phyloP scores from a whole-genome alignment of 2,888 invertebrate species.

The Cataglyphis livida region DNA sequence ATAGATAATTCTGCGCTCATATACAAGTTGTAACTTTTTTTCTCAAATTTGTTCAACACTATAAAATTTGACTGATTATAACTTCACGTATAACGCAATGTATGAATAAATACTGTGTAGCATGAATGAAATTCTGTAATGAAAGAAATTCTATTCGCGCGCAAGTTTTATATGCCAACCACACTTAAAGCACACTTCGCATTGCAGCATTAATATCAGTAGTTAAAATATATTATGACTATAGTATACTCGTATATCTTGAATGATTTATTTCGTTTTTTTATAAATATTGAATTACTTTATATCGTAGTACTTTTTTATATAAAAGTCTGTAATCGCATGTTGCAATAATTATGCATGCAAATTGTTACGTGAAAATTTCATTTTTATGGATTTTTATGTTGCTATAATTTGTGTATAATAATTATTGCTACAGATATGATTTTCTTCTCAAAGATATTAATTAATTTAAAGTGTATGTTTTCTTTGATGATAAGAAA shows the following conservation, averaged over 20 bases:
- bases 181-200: not conserved
- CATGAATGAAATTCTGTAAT: conserved; percentile 20
- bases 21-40: not conserved
- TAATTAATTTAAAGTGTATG: conserved; percentile 60
- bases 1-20: not conserved
- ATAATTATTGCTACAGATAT: conserved; percentile 56
- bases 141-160: conserved; percentile 4
- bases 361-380: not conserved
- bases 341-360: not conserved
- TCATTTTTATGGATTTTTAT: not conserved
- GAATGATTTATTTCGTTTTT: not conserved
- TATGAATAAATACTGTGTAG: not conserved
- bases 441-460: conserved; percentile 58
- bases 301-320: not conserved
- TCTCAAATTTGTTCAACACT: not conserved
- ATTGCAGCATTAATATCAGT: not conserved
- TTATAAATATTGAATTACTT: conserved; percentile 1
- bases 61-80: conserved; percentile 19
- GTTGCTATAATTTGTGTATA: conserved; percentile 50
- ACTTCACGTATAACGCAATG: not conserved
- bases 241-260: not conserved
- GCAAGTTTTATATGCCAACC: conserved; percentile 20
- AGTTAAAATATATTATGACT: not conserved
- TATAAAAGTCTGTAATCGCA: not conserved
- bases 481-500: conserved; percentile 51